Evolutionary conservation across 2,113 vertebrate genomes (phyloP).

Genomic region (Girardinichthys multiradiatus): DNA sequence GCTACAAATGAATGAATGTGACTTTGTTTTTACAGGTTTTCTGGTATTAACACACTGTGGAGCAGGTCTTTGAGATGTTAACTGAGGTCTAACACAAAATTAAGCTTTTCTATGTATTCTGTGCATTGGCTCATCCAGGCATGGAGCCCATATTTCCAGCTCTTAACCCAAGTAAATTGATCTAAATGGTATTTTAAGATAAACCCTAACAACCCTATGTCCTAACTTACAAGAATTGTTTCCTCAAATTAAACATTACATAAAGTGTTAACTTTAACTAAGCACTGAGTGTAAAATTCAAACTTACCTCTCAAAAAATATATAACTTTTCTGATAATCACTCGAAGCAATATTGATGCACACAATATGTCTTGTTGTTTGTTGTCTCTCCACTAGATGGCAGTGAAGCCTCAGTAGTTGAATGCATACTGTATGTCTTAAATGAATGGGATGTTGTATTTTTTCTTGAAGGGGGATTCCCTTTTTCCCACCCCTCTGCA

Average conservation of each 20-base stretch:
- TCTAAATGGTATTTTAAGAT: background rate
- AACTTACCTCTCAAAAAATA: background rate
- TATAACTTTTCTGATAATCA: background rate
- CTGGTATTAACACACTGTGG: background rate
- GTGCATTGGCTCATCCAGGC: background rate
- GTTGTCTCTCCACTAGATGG: slow-evolving; percentile 49
- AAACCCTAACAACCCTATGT: background rate
- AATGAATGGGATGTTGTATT: slow-evolving; percentile 38
- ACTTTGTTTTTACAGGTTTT: slow-evolving; percentile 30
- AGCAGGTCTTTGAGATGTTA: slow-evolving; percentile 2
- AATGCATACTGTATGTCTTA: background rate
- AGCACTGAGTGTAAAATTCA: background rate
- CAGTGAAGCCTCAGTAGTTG: slow-evolving; percentile 25
- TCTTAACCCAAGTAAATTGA: background rate
- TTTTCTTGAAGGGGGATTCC: slow-evolving; percentile 24
- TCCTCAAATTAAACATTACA: too few relatives aligned
- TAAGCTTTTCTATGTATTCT: background rate
- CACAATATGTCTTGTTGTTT: background rate
- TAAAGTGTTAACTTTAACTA: background rate
- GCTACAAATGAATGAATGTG: slow-evolving; percentile 26
- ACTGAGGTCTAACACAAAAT: slow-evolving; percentile 2
- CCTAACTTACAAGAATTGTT: background rate
- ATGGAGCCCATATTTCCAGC: background rate
- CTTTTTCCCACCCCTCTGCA: background rate
- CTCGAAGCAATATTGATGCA: background rate